Percentiles rank a stretch among this genome's conserved stretches.
phyloP scores from a whole-genome alignment of 1,140 invertebrate genomes.

The Drosophila guanche region DNA sequence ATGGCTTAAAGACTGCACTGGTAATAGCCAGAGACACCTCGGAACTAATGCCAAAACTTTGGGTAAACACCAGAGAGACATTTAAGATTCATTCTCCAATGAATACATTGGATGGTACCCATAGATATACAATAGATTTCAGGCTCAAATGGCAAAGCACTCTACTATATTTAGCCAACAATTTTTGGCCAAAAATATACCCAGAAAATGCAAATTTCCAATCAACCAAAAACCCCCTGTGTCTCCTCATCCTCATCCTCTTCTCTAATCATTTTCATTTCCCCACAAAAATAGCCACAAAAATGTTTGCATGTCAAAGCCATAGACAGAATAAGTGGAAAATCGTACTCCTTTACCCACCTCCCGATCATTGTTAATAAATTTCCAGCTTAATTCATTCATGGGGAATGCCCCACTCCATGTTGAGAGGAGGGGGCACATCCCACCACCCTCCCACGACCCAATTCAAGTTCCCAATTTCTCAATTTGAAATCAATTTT shows the following conservation, averaged over 20 bases:
- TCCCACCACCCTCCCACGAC: background rate
- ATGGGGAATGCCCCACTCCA: slow-evolving; percentile 6
- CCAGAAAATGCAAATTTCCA: slow-evolving; percentile 36
- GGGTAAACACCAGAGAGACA: no score
- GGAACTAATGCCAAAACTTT: background rate
- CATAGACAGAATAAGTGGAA: no score
- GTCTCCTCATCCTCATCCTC: background rate
- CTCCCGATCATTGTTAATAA: slow-evolving; percentile 37
- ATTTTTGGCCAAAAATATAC: slow-evolving; percentile 24
- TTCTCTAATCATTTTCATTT: slow-evolving; percentile 2
- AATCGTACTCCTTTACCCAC: background rate
- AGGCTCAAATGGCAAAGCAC: background rate
- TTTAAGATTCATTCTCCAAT: no score
- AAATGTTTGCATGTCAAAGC: slow-evolving; percentile 20
- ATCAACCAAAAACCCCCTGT: slow-evolving; percentile 7
- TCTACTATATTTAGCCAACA: slow-evolving; percentile 21
- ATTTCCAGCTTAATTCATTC: slow-evolving; percentile 42
- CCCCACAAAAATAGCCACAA: background rate
- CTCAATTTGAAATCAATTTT: slow-evolving; percentile 59
- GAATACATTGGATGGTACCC: no score
- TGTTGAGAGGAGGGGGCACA: background rate
- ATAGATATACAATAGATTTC: no score
- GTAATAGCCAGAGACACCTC: background rate
- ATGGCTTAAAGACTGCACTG: slow-evolving; percentile 20
- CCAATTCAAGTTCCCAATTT: slow-evolving; percentile 11